These are phyloP conservation scores for Strix uralensis DNA, from an alignment of 2,113 vertebrate genomes.

Conservation along the genomic window DNA sequence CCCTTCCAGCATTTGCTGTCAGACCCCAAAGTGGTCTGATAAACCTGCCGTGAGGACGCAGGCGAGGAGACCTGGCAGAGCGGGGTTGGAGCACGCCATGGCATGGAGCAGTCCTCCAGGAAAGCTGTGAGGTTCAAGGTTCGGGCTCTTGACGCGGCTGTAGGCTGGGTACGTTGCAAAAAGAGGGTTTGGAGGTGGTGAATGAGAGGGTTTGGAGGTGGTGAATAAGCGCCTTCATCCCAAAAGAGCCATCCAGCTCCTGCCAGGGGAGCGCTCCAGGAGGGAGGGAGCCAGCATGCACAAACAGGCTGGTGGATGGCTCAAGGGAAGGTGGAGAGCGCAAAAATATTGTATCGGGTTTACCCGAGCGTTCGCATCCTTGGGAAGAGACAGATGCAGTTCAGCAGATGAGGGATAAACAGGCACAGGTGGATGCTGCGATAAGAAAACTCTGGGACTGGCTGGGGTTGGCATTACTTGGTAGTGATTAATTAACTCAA, in stretches of 20 bases:
- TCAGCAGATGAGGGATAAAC: constrained; percentile 11
- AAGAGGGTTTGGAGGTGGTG: background rate
- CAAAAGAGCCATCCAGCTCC: background rate
- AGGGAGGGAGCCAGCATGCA: background rate
- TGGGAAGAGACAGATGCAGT: background rate
- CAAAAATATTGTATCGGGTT: background rate
- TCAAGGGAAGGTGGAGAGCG: background rate
- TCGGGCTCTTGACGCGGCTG: background rate
- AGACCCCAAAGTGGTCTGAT: background rate
- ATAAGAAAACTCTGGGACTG: constrained; percentile 22
- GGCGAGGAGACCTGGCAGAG: background rate
- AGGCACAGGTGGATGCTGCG: background rate
- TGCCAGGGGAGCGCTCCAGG: background rate
- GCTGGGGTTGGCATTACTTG: background rate
- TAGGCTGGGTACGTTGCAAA: background rate
- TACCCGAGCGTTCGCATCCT: background rate
- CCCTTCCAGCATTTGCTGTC: background rate
- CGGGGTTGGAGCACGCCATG: background rate
- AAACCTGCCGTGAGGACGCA: background rate
- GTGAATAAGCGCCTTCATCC: constrained; percentile 10
- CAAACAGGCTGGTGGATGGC: background rate
- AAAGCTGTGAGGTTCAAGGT: background rate
- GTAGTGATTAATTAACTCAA: background rate
- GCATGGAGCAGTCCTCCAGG: background rate
- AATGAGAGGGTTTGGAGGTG: background rate